Evolutionary conservation across 2,888 invertebrate species (phyloP).

Genomic region (Drosophila paucipuncta): DNA sequence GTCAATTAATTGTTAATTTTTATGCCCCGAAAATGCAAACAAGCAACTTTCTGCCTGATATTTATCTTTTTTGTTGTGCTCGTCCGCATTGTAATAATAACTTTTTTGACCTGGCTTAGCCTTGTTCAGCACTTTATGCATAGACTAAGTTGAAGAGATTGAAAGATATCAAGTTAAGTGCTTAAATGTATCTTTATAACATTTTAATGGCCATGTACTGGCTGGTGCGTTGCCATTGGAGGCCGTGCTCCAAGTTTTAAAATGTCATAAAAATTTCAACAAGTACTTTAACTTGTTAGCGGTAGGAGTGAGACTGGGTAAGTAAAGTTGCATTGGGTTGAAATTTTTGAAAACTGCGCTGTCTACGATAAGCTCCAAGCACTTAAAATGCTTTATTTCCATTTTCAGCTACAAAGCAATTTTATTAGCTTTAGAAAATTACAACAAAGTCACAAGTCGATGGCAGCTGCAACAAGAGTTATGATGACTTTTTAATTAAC

Average conservation of each 20-base stretch:
- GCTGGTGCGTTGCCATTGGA: slow-evolving; percentile 24
- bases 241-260: slow-evolving; percentile 61
- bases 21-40: slow-evolving; percentile 51
- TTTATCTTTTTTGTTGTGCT: slow-evolving; percentile 29
- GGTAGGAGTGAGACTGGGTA: not conserved
- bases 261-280: slow-evolving; percentile 80
- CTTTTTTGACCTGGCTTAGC: slow-evolving; percentile 47
- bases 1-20: slow-evolving; percentile 67
- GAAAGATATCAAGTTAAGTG: slow-evolving; percentile 75
- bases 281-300: slow-evolving; percentile 69
- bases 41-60: slow-evolving; percentile 31
- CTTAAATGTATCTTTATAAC: slow-evolving; percentile 78
- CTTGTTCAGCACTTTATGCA: slow-evolving; percentile 30
- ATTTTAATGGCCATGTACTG: slow-evolving; percentile 66
- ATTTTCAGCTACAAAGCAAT: slow-evolving; percentile 76
- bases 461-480: slow-evolving; percentile 76
- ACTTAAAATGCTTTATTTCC: slow-evolving; percentile 79
- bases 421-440: slow-evolving; percentile 80
- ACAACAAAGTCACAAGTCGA: slow-evolving; percentile 69
- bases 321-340: slow-evolving; percentile 48
- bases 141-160: slow-evolving; percentile 68
- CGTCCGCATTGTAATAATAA: slow-evolving; percentile 54
- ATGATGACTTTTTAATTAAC: slow-evolving; percentile 80
- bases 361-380: slow-evolving; percentile 71
- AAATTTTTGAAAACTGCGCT: slow-evolving; percentile 63